Evolutionary conservation across 2,888 invertebrate genomes (phyloP).

Genomic region (Acronicta aceris): DNA sequence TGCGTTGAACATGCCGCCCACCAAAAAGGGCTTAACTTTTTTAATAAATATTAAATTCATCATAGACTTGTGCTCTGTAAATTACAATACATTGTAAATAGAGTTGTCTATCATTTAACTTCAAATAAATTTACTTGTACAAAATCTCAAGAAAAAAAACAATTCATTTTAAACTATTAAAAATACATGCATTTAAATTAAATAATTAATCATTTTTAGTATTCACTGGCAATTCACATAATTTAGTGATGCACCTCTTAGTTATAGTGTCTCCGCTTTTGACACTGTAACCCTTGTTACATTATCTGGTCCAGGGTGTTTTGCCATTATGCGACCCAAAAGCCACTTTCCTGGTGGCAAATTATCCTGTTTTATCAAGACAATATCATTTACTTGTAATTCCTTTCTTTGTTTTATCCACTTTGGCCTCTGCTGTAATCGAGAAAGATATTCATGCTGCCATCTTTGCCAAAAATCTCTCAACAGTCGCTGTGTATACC

Average conservation of each 20-base stretch:
- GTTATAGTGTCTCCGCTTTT: slow-evolving; percentile 2
- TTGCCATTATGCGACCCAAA: background rate
- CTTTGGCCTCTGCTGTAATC: slow-evolving; percentile 3
- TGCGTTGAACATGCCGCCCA: slow-evolving; percentile 4
- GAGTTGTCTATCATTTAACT: too few relatives aligned
- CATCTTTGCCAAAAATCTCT: slow-evolving; percentile 2
- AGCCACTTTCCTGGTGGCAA: background rate
- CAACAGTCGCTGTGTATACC: background rate
- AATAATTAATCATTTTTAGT: background rate
- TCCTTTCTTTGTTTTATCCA: background rate
- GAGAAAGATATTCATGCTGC: background rate
- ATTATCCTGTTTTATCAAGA: background rate
- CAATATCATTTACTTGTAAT: slow-evolving; percentile 3
- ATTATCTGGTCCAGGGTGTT: slow-evolving; percentile 1
- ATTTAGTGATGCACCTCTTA: background rate
- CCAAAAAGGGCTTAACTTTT: slow-evolving; percentile 1
- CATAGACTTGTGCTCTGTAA: background rate
- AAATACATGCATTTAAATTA: background rate
- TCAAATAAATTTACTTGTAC: too few relatives aligned
- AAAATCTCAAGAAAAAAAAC: background rate
- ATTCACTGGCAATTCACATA: slow-evolving; percentile 1
- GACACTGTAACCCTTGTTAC: slow-evolving; percentile 3
- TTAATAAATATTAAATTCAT: background rate
- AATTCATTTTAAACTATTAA: background rate
- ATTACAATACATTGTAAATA: background rate